Percentiles rank a stretch among this genome's conserved stretches.
phyloP scores from a whole-genome alignment of 2,797 vertebrate species.

The Pagetopsis macropterus region DNA sequence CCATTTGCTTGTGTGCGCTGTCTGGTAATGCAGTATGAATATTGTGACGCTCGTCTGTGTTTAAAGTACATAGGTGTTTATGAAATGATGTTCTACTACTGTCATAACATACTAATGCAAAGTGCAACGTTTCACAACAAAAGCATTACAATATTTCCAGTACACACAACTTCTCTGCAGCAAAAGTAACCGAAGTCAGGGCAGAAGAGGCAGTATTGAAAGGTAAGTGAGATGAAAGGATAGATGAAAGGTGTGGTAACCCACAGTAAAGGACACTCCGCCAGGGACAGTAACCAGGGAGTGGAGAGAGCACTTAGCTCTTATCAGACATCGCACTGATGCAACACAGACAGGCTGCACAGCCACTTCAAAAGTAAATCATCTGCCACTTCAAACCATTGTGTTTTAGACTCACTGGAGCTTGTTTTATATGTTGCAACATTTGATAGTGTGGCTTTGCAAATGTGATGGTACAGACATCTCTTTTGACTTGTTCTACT shows the following conservation, averaged over 20 bases:
- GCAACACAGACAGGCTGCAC: slow-evolving; percentile 35
- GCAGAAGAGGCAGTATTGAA: slow-evolving; percentile 30
- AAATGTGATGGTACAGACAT: neutral
- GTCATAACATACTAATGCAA: neutral
- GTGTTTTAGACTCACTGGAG: slow-evolving; percentile 14
- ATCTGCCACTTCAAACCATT: slow-evolving; percentile 41
- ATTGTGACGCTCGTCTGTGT: neutral
- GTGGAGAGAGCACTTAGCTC: slow-evolving; percentile 60
- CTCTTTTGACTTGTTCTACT: neutral
- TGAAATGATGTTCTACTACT: neutral
- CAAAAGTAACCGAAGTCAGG: slow-evolving; percentile 37
- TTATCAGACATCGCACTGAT: slow-evolving; percentile 59
- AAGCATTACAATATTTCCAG: neutral
- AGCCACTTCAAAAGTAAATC: slow-evolving; percentile 43
- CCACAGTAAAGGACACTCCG: slow-evolving; percentile 61
- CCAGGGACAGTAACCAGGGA: slow-evolving; percentile 59
- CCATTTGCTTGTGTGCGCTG: neutral
- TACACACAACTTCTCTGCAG: slow-evolving; percentile 5
- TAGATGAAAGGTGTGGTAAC: slow-evolving; percentile 73
- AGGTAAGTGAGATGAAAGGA: slow-evolving; percentile 63
- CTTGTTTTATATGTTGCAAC: neutral
- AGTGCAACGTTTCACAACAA: slow-evolving; percentile 14
- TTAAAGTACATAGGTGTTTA: neutral
- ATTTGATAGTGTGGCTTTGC: neutral
- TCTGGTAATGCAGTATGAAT: neutral